phyloP scores from a whole-genome alignment of 2,113 vertebrate genomes.

The Ardeotis arabs region DNA sequence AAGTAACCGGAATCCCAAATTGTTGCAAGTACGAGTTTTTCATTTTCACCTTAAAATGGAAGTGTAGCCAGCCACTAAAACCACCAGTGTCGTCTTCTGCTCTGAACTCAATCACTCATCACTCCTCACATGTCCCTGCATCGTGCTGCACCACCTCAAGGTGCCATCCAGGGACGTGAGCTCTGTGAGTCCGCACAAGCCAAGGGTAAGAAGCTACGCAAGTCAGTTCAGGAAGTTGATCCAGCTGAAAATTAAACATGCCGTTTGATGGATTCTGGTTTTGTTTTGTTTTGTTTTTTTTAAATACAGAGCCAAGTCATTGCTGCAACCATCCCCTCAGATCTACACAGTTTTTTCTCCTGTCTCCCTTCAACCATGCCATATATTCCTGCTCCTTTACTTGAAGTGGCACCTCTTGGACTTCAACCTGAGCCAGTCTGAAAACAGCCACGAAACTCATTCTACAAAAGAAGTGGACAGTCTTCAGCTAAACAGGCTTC shows the following conservation, averaged over 20 bases:
- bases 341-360: background rate
- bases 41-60: background rate
- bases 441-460: background rate
- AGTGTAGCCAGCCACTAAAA: background rate
- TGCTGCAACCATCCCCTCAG: background rate
- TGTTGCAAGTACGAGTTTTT: background rate
- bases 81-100: accelerated
- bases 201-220: background rate
- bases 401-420: background rate
- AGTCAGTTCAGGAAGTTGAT: background rate
- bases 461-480: background rate
- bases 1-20: background rate
- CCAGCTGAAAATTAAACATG: background rate
- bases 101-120: accelerated
- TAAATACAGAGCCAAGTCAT: background rate
- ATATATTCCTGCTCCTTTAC: background rate
- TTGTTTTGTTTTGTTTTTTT: background rate
- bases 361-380: background rate
- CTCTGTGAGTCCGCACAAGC: background rate
- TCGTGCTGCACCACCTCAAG: background rate
- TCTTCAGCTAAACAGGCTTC: background rate
- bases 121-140: background rate
- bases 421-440: background rate
- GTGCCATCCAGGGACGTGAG: background rate
- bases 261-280: background rate